Evolutionary conservation across 2,888 invertebrate genomes (phyloP), one percentile per base, ranked within the genome.

Genomic region (Hermaeophaga mercurialis): DNA sequence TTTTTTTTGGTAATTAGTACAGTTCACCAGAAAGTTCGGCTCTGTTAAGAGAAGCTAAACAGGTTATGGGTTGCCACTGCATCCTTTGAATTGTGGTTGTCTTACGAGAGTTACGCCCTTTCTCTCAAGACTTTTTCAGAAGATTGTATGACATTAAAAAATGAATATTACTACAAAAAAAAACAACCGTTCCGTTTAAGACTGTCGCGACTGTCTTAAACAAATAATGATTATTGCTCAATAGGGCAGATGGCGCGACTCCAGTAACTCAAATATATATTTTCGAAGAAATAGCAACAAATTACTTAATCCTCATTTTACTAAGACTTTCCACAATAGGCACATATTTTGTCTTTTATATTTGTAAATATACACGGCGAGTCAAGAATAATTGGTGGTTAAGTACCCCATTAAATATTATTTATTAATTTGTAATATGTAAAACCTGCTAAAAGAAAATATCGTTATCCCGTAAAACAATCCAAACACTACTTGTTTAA

Each of bases 61-160:
- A 68, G 71, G 73, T 74, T 74, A 72, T 71, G 67, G 70, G 72
- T 68, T 72, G 73, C 73, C 73, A 72, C 74, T 72, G 72, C 73
- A 68, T 71, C 66, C 54, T 73, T 72, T 73, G 73, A 73, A 74
- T 74, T 74, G 73, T 73, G 71, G 73, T 71, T 70, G 69, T 70
- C 73, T 71, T 70, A 69, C 71, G 72, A 73, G 70, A 70, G 72
- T 73, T 74, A 73, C 74, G 74, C 74, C 74, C 74, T 72, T 69
- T 70, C 70, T 68, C 68, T 61, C 57, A 59, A 65, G 67, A 63
- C 65, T 69, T n/a, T n/a, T 66, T 68, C 66, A 66, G 69, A 68
- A 70, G 67, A 68, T 67, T 70, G 68, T 68, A 70, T 70, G 70
- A 63, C 61, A 63, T 61, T 58, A 63, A 63, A 60, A 54, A 58